Evolutionary conservation across 2,797 vertebrate species (phyloP).

Genomic region (Centropyge bicolor): DNA sequence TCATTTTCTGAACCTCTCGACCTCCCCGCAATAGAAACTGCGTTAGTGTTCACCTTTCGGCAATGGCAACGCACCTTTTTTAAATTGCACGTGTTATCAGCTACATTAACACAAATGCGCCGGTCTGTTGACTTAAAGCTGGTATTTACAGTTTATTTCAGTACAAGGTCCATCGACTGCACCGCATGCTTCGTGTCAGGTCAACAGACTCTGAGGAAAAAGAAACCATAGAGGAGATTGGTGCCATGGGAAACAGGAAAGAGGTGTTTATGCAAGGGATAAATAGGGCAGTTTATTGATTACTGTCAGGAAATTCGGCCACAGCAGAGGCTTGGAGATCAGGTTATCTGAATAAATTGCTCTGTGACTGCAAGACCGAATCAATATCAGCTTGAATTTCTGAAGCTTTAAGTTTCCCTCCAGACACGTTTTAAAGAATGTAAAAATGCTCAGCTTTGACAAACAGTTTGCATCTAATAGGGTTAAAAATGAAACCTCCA

Average conservation of each 20-base stretch:
- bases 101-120: slow-evolving; percentile 36
- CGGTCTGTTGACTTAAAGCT: slow-evolving; percentile 59
- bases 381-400: slow-evolving; percentile 19
- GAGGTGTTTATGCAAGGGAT: slow-evolving; percentile 1
- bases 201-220: slow-evolving; percentile 1
- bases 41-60: neutral
- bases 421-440: neutral
- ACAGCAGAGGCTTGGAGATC: neutral
- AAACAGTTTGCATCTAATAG: neutral
- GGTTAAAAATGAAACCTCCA: too few species aligned
- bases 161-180: slow-evolving; percentile 58
- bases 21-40: neutral
- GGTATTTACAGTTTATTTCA: slow-evolving; percentile 57
- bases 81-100: slow-evolving; percentile 59
- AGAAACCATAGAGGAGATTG: slow-evolving; percentile 1
- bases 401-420: neutral
- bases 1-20: slow-evolving; percentile 21
- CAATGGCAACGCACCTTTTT: slow-evolving; percentile 6
- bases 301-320: neutral
- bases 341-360: neutral
- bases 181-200: slow-evolving; percentile 6
- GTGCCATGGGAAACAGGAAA: slow-evolving; percentile 2
- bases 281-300: slow-evolving; percentile 24
- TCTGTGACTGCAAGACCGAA: slow-evolving; percentile 18
- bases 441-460: neutral